A percentile compares a stretch with the other conserved stretches of the same genome.
phyloP scores from a whole-genome alignment of 2,113 vertebrate species.

The Otocyon megalotis region DNA sequence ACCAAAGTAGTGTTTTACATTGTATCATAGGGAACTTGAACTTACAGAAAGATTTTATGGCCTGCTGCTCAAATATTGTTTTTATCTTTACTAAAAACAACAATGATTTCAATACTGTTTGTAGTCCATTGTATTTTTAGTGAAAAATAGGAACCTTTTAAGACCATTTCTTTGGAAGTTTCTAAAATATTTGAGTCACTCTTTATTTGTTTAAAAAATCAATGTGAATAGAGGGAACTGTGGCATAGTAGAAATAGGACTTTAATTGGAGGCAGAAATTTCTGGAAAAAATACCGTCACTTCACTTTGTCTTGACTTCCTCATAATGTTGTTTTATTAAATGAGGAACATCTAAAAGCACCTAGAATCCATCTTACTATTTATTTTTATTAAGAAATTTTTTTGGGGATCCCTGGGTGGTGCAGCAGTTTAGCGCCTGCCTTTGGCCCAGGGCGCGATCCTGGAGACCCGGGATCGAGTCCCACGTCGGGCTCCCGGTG shows the following conservation, averaged over 20 bases:
- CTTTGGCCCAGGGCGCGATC: too few relatives aligned
- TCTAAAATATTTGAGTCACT: neutral
- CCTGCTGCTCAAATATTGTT: neutral
- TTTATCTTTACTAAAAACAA: constrained; percentile 35
- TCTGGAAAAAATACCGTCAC: neutral
- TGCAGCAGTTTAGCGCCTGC: too few relatives aligned
- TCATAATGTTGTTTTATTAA: constrained; percentile 10
- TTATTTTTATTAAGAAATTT: neutral
- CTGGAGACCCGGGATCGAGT: too few relatives aligned
- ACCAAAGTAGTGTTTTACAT: neutral
- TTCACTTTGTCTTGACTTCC: neutral
- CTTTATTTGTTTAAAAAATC: neutral
- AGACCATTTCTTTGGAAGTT: constrained; percentile 21
- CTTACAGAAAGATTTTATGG: neutral
- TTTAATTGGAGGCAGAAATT: constrained; percentile 8
- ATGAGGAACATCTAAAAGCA: neutral
- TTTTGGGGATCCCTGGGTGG: neutral
- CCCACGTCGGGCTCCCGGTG: too few relatives aligned
- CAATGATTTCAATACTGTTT: neutral
- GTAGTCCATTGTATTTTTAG: neutral
- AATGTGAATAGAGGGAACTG: neutral
- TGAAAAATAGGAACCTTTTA: neutral
- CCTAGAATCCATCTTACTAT: neutral
- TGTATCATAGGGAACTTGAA: constrained; percentile 8
- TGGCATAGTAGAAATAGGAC: neutral